phyloP scores from a whole-genome alignment of 2,888 invertebrate genomes.

The Pristionchus arcanus region DNA sequence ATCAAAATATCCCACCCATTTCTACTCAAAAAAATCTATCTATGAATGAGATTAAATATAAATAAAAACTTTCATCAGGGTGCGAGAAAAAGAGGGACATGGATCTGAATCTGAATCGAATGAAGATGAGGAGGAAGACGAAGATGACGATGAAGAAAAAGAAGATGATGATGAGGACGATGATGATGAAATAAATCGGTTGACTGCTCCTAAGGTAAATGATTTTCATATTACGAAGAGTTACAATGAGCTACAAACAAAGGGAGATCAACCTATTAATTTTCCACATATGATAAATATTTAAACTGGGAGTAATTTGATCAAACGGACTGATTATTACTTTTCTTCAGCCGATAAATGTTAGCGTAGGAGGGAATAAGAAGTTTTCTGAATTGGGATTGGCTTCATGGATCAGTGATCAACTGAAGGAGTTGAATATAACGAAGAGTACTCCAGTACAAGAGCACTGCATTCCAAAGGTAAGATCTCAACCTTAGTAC shows the following conservation, averaged over 20 bases:
- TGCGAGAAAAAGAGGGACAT: background rate
- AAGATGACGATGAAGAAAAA: background rate
- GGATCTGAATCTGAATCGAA: background rate
- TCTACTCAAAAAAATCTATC: no score
- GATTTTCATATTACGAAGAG: no score
- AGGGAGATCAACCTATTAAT: no score
- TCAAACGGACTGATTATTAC: no score
- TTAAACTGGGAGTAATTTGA: no score
- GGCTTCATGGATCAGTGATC: conserved; percentile 71
- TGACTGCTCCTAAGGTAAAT: conserved; percentile 41
- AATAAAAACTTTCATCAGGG: background rate
- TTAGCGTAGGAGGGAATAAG: conserved; percentile 36
- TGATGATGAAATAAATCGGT: conserved; percentile 34
- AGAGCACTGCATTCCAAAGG: conserved; percentile 76
- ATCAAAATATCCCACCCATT: no score
- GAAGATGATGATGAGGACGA: background rate
- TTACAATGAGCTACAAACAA: no score
- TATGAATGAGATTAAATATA: background rate
- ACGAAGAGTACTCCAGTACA: conserved; percentile 76
- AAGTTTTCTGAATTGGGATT: conserved; percentile 71
- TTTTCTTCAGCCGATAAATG: conserved; percentile 41
- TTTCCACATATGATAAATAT: no score
- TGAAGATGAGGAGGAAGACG: conserved; percentile 47
- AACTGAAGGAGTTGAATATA: conserved; percentile 71
- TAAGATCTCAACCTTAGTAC: conserved; percentile 64